Evolutionary conservation across 1,140 invertebrate genomes (phyloP), one percentile per base, ranked within the genome.

Genomic region (Drosophila sp.): DNA sequence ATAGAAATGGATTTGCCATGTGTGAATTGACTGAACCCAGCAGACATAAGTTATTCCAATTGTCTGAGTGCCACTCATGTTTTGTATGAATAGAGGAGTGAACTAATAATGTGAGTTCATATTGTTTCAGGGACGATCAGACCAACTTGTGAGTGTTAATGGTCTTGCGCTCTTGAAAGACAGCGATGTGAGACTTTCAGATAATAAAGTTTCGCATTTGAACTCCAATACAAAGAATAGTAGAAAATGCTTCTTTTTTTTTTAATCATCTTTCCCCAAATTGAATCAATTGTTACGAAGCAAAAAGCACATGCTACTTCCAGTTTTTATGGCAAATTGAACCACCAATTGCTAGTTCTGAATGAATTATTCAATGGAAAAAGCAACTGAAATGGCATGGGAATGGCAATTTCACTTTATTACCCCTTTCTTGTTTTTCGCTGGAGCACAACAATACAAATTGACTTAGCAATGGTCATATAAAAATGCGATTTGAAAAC

Each of bases 1-100:
- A 50, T 50, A 50, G 44, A 50, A 50, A 50, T 50, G 44, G 44
- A 50, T 50, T 47, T 47, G 44, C 23, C 23, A 50, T 27, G 23
- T 27, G 44, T 10, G 44, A 50, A 50, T 50, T 27, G 23, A 27
- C 23, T 27, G 23, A 17, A 25, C 44, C 3, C 23, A 47, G 10
- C 23, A 50, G 25, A 50, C 44, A 27, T 27, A 50, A 50, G 23
- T 50, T 50, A 50, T 47, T 47, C 7, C 10, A 50, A 50, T 50
- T 8, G 44, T 3, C 25, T 10, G 44, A 50, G 8, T 25, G n/a
- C 8, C 35, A 4, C 10, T 38, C 1, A 44, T 23, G 17, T 47
- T 38, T 38, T 38, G 32, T 38, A 11, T 38, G 1, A 11, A 38
- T 38, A 11, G 4, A 38, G 11, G 11, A 38, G 17, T 17, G 17